Evolutionary conservation across 2,797 vertebrate genomes (phyloP).

Genomic region (Harpagifer antarcticus): DNA sequence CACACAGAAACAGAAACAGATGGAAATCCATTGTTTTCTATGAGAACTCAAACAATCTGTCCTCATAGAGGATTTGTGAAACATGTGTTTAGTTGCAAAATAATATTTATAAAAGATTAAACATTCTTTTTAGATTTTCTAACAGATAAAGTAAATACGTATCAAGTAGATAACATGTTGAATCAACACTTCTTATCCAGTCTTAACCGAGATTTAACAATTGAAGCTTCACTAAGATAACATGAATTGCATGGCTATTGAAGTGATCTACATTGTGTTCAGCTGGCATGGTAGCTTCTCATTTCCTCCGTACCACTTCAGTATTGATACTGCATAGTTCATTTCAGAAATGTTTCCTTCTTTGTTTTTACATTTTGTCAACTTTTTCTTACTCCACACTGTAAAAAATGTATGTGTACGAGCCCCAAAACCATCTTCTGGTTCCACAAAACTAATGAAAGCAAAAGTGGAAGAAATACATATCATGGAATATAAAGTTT

Average conservation of each 20-base stretch:
- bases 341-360: too few relatives aligned
- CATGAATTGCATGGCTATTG: background rate
- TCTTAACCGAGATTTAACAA: background rate
- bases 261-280: background rate
- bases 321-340: background rate
- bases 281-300: background rate
- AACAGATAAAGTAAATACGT: background rate
- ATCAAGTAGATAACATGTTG: background rate
- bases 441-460: conserved; percentile 1
- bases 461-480: background rate
- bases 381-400: background rate
- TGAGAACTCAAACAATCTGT: background rate
- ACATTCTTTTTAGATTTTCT: too few relatives aligned
- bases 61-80: too few relatives aligned
- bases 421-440: background rate
- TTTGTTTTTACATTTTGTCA: too few relatives aligned
- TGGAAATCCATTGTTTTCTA: too few relatives aligned
- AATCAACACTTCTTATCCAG: background rate
- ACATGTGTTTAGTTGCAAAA: background rate
- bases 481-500: background rate
- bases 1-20: background rate
- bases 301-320: background rate
- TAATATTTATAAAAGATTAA: background rate
- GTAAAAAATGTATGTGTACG: background rate
- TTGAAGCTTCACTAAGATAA: background rate